Conservation (phyloP, 1,140 invertebrate genomes). For the Colletes gigas region DNA sequence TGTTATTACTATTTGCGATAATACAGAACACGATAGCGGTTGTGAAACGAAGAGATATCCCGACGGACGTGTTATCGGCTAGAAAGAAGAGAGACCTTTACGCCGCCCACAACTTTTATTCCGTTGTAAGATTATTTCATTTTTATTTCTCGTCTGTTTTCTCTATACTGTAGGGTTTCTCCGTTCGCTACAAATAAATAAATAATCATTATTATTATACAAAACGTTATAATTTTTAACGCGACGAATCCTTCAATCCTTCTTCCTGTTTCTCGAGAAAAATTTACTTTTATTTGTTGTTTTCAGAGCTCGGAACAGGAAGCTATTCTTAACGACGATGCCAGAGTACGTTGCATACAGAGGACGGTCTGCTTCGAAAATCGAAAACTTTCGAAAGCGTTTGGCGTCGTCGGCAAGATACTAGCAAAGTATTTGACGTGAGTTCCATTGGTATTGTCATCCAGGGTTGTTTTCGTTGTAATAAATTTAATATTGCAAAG, state of each 20-base stretch:
- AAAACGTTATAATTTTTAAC: no score
- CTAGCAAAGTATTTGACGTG: constrained; percentile 76
- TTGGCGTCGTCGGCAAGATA: constrained; percentile 70
- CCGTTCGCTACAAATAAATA: no score
- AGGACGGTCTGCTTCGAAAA: constrained; percentile 75
- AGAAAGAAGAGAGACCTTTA: constrained; percentile 71
- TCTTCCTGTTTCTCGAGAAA: neutral
- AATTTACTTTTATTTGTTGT: neutral
- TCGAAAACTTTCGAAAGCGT: constrained; percentile 69
- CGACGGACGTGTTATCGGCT: constrained; percentile 70
- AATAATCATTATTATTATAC: no score
- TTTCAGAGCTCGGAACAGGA: constrained; percentile 71
- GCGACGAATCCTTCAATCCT: no score
- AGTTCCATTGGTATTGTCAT: constrained; percentile 51
- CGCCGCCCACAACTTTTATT: constrained; percentile 49
- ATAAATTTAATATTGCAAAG: no score
- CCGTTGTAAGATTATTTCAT: constrained; percentile 56
- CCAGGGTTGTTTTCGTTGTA: no score
- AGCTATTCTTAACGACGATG: constrained; percentile 72
- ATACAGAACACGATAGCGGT: constrained; percentile 76
- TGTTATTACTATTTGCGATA: constrained; percentile 76
- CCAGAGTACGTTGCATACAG: constrained; percentile 76
- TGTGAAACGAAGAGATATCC: constrained; percentile 69
- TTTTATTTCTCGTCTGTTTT: no score
- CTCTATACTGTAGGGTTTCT: no score